These are phyloP conservation scores for Tachystola acroxantha DNA, from an alignment of 2,888 invertebrate genomes.

Conservation along the genomic window DNA sequence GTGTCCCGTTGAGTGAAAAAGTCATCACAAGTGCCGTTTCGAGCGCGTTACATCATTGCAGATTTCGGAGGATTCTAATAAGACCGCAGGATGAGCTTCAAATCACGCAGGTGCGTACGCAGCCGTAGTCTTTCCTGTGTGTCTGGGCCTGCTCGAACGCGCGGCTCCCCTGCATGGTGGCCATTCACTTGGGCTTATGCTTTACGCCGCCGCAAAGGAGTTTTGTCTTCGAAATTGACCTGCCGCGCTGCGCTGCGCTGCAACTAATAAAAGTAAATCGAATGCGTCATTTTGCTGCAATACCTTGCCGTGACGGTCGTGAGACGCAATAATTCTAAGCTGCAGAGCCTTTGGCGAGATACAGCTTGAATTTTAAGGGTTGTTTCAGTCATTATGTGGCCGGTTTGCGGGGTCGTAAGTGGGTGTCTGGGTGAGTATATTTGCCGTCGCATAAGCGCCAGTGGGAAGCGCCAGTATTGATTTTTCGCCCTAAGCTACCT, in stretches of 20 bases:
- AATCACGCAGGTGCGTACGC: conserved; percentile 97
- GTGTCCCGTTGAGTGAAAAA: conserved; percentile 61
- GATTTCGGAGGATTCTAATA: conserved; percentile 59
- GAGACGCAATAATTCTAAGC: conserved; percentile 4
- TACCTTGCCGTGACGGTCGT: conserved; percentile 1
- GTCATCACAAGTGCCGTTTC: conserved; percentile 69
- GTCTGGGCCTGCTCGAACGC: conserved; percentile 93
- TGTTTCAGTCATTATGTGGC: neutral
- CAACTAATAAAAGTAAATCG: conserved; percentile 56
- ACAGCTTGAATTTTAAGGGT: conserved; percentile 4
- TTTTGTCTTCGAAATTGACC: conserved; percentile 65
- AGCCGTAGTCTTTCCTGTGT: conserved; percentile 92
- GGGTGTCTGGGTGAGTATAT: neutral
- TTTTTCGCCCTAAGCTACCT: conserved; percentile 49
- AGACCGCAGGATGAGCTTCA: conserved; percentile 71
- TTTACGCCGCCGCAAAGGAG: conserved; percentile 77
- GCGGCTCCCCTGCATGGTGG: conserved; percentile 75
- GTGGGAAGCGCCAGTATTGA: conserved; percentile 57
- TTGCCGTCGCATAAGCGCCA: conserved; percentile 17
- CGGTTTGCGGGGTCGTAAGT: neutral
- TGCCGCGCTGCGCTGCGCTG: conserved; percentile 53
- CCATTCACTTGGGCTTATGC: conserved; percentile 76
- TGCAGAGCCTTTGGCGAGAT: conserved; percentile 2
- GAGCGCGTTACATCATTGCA: conserved; percentile 72
- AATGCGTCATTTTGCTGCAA: conserved; percentile 39